Percentiles rank a stretch among this genome's conserved stretches.
Evolutionary conservation across 2,113 vertebrate genomes (phyloP).

Genomic region (Sceloporus tristichus): DNA sequence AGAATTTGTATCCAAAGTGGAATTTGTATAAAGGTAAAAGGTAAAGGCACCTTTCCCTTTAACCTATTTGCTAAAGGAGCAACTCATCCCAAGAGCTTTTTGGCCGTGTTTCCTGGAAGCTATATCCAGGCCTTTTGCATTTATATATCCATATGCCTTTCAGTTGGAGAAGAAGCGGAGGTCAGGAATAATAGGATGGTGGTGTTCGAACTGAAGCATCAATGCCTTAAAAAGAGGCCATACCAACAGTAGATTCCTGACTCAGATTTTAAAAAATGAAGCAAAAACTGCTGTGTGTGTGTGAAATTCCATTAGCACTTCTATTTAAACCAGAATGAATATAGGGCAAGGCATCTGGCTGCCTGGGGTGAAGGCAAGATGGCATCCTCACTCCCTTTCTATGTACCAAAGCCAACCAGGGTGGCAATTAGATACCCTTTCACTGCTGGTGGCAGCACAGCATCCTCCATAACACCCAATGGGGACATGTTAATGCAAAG

Average conservation of each 20-base stretch:
- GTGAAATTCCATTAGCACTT: constrained; percentile 7
- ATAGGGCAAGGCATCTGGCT: background rate
- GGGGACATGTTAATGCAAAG: background rate
- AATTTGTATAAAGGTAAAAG: accelerated
- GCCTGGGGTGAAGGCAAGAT: background rate
- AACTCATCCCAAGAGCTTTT: background rate
- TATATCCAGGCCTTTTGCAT: constrained; percentile 14
- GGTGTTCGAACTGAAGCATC: background rate
- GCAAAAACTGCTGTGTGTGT: background rate
- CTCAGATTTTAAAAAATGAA: background rate
- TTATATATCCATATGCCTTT: background rate
- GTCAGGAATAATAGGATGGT: constrained; percentile 54
- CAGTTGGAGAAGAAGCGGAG: constrained; percentile 24
- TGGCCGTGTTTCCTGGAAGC: constrained; percentile 9
- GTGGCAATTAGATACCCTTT: background rate
- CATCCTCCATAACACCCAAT: background rate
- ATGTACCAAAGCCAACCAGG: background rate
- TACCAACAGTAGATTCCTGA: constrained; percentile 25
- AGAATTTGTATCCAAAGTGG: accelerated
- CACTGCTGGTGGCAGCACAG: background rate
- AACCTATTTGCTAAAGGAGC: background rate
- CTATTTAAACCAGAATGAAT: background rate
- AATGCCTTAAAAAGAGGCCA: background rate
- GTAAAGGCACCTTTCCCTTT: background rate
- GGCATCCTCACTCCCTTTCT: background rate